A percentile compares a stretch with the other conserved stretches of the same genome.
These are phyloP conservation scores for Urechis unicinctus DNA, from an alignment of 2,888 invertebrate species.

Conservation along the genomic window DNA sequence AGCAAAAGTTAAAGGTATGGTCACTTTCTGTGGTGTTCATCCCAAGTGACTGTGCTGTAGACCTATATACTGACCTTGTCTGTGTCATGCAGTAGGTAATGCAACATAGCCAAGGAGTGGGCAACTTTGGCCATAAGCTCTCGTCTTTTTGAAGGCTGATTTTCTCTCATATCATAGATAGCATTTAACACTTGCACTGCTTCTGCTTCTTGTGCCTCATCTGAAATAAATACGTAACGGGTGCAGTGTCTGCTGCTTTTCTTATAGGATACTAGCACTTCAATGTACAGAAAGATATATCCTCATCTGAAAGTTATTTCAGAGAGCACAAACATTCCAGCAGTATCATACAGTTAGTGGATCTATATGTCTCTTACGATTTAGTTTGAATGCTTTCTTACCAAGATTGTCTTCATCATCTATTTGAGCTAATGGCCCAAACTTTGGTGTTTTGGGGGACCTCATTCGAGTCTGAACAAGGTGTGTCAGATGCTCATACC, in stretches of 20 bases:
- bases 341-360: too few relatives aligned
- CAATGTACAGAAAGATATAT: too few relatives aligned
- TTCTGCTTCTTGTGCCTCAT: constrained; percentile 50
- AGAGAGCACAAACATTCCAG: too few relatives aligned
- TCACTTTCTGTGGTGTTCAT: neutral
- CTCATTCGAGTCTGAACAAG: constrained; percentile 35
- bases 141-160: constrained; percentile 29
- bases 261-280: too few relatives aligned
- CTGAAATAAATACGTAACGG: constrained; percentile 25
- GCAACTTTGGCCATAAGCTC: constrained; percentile 37
- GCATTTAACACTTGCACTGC: constrained; percentile 47
- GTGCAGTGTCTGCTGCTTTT: too few relatives aligned
- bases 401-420: constrained; percentile 20
- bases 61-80: constrained; percentile 30
- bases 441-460: constrained; percentile 36
- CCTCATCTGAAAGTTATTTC: too few relatives aligned
- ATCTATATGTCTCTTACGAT: too few relatives aligned
- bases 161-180: constrained; percentile 44
- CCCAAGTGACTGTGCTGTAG: neutral
- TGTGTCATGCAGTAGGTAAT: constrained; percentile 41
- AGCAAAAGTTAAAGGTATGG: neutral
- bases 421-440: constrained; percentile 33
- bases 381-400: too few relatives aligned
- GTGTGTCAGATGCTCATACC: constrained; percentile 40
- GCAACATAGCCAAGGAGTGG: constrained; percentile 46